Base-by-base conservation (phyloP, 37 sponge, comb jelly and placozoan genomes). In the Geodia barretti region DNA sequence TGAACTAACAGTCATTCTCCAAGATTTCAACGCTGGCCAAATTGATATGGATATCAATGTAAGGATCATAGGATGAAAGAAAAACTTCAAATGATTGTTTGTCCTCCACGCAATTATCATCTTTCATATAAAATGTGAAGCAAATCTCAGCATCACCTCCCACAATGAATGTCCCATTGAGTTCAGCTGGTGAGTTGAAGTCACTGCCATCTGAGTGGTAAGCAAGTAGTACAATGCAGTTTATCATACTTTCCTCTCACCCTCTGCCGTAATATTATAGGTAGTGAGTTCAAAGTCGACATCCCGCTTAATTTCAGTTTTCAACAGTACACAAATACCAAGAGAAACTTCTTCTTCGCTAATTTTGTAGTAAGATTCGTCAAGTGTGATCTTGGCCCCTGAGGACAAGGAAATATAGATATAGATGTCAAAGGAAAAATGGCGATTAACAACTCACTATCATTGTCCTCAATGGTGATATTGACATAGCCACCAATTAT, bases 1-100 rank as follows among this genome's bases (percentile, higher is more conserved):
- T n/a, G n/a, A 62, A 62, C 64, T 62, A n/a, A 62, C 64, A 62
- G 26, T 62, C 64, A 5, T n/a, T 28, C n/a, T 62, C 64, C 26
- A 28, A n/a, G 26, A 62, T 2, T 9, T 28, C 26, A 3, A 5
- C 4, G 8, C 3, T 2, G 26, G 64, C 4, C 26, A n/a, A n/a
- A n/a, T 28, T 62, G 3, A 28, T 28, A 2, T 9, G 26, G 26
- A 28, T 28, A 5, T 28, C n/a, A 28, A 28, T 62, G 64, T 28
- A n/a, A 28, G 64, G 64, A 62, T 62, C 64, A 62, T 28, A 3
- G 64, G 64, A 62, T n/a, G 26, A 3, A n/a, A 62, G 9, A 2
- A 28, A 9, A 9, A 62, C 7, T 3, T 3, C 26, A 5, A 62
- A 62, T n/a, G 64, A 62, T 28, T 62, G 26, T 28, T 62, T 28